phyloP scores from a whole-genome alignment of 2,888 invertebrate species.

The Cataglyphis livida region DNA sequence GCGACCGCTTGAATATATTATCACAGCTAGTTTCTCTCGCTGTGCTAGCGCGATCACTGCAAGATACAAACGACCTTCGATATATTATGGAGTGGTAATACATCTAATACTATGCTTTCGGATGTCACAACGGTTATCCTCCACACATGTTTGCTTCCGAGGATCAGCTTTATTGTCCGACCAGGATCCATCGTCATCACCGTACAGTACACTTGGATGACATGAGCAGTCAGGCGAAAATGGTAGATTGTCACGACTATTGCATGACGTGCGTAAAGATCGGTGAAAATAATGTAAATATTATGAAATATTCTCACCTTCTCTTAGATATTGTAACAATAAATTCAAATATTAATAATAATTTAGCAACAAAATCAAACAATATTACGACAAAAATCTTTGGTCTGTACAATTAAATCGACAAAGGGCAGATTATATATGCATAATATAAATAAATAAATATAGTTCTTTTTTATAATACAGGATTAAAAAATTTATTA shows the following conservation, averaged over 20 bases:
- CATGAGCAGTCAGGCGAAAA: slow-evolving; percentile 40
- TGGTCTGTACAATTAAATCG: not conserved
- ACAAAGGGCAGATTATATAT: not conserved
- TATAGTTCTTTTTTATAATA: not conserved
- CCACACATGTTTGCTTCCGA: slow-evolving; percentile 52
- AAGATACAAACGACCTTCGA: slow-evolving; percentile 53
- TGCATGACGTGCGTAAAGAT: not conserved
- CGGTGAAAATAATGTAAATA: slow-evolving; percentile 30
- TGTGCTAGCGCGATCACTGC: slow-evolving; percentile 24
- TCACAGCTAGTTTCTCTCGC: slow-evolving; percentile 44
- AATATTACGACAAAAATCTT: not conserved
- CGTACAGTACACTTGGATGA: slow-evolving; percentile 48
- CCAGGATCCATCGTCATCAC: slow-evolving; percentile 55
- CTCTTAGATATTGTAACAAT: not conserved
- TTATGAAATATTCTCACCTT: slow-evolving; percentile 17
- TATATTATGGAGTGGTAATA: slow-evolving; percentile 37
- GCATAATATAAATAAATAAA: not conserved
- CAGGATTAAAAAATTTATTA: not conserved
- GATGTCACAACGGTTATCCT: slow-evolving; percentile 47
- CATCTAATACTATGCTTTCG: slow-evolving; percentile 57
- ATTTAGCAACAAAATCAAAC: not conserved
- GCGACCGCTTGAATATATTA: slow-evolving; percentile 4
- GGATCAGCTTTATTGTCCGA: slow-evolving; percentile 65
- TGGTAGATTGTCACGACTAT: slow-evolving; percentile 11
- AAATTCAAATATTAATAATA: slow-evolving; percentile 9